Evolutionary conservation across 1,140 invertebrate genomes (phyloP).

Genomic region (Drosophila sp.): DNA sequence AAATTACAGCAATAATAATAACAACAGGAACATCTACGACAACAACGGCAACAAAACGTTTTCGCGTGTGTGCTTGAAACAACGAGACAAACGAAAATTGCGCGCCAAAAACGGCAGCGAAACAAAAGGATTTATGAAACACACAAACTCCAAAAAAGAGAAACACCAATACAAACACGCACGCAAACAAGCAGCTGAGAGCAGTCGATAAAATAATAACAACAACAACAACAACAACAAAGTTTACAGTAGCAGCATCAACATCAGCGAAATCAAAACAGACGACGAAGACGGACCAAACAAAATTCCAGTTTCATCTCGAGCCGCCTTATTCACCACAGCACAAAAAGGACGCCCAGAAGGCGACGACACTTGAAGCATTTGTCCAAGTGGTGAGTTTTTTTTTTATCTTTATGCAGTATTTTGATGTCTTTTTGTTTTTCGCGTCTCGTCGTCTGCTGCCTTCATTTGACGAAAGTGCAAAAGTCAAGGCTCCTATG

Average conservation of each 20-base stretch:
- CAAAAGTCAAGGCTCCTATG: conserved; percentile 78
- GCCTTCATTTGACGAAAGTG: conserved; percentile 63
- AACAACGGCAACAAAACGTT: conserved; percentile 57
- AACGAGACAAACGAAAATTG: conserved; percentile 60
- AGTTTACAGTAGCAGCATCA: conserved; percentile 27
- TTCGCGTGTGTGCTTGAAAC: conserved; percentile 64
- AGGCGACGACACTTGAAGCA: conserved; percentile 52
- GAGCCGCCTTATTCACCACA: conserved; percentile 35
- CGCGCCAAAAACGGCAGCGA: conserved; percentile 64
- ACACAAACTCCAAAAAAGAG: conserved; percentile 19
- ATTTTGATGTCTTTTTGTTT: conserved; percentile 19
- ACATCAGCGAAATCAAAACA: conserved; percentile 47
- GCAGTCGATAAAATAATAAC: conserved; percentile 28
- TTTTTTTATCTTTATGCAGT: conserved; percentile 24
- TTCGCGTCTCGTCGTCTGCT: conserved; percentile 7
- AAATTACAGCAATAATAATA: conserved; percentile 61
- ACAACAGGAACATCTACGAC: conserved; percentile 44
- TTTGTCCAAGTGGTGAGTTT: conserved; percentile 55
- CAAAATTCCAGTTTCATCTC: conserved; percentile 49
- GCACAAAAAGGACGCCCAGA: conserved; percentile 44
- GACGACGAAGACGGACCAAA: conserved; percentile 27
- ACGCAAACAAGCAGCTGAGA: conserved; percentile 44
- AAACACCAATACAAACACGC: conserved; percentile 46
- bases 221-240: conserved; percentile 33
- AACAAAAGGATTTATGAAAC: conserved; percentile 75